A percentile compares a stretch with the other conserved stretches of the same genome.
Evolutionary conservation across 2,113 vertebrate species (phyloP).

Genomic region (Aythya baeri): DNA sequence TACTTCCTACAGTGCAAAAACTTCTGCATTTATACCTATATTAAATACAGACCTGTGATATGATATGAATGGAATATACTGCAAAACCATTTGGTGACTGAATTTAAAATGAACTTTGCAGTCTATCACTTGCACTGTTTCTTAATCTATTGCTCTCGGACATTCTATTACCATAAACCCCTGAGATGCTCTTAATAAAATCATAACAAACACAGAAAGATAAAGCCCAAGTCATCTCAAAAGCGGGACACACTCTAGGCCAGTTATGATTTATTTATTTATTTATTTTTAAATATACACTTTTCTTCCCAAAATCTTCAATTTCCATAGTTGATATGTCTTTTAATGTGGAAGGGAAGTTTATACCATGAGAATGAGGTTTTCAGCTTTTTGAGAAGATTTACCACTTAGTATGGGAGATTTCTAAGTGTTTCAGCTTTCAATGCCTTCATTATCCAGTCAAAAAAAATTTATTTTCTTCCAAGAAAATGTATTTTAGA

Average conservation of each 20-base stretch:
- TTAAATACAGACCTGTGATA: neutral
- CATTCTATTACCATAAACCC: neutral
- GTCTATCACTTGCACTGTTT: neutral
- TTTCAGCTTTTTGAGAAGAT: neutral
- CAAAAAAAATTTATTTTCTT: neutral
- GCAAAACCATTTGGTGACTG: neutral
- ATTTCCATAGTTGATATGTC: neutral
- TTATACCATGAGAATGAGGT: neutral
- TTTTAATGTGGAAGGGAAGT: neutral
- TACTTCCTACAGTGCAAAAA: neutral
- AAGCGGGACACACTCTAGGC: neutral
- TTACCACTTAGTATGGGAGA: neutral
- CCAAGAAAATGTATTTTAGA: neutral
- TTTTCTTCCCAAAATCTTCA: accelerated
- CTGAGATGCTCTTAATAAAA: neutral
- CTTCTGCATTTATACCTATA: neutral
- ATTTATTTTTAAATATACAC: accelerated
- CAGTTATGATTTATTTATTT: neutral
- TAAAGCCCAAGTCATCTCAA: neutral
- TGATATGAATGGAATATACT: neutral
- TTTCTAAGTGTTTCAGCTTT: neutral
- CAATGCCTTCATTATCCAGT: neutral
- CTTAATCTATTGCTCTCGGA: neutral
- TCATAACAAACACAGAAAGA: neutral
- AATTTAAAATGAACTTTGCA: neutral